Percentiles rank a stretch among this genome's conserved stretches.
phyloP scores from a whole-genome alignment of 2,888 invertebrate genomes.

The Temnothorax rugatulus region DNA sequence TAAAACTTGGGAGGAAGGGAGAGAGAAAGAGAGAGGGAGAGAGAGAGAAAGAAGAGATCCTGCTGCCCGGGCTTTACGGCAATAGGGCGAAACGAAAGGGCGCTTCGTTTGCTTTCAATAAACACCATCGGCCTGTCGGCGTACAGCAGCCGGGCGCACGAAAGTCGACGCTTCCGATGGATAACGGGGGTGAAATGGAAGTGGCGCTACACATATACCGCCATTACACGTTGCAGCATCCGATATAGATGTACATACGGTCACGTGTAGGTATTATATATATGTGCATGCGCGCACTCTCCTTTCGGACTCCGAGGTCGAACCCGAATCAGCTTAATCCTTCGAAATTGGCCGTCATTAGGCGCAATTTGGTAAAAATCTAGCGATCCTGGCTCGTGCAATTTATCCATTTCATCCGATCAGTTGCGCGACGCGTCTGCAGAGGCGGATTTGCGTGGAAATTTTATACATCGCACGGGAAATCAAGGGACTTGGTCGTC shows the following conservation, averaged over 20 bases:
- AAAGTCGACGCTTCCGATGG: constrained; percentile 52
- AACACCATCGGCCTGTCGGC: constrained; percentile 47
- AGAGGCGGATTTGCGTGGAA: neutral
- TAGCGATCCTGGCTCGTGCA: neutral
- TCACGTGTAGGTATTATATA: neutral
- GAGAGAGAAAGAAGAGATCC: neutral
- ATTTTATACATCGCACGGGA: neutral
- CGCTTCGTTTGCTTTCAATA: constrained; percentile 52
- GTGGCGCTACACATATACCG: constrained; percentile 21
- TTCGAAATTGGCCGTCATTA: constrained; percentile 27
- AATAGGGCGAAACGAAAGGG: constrained; percentile 34
- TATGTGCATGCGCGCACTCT: neutral
- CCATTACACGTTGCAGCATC: constrained; percentile 24
- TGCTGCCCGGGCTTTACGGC: neutral
- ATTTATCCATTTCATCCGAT: constrained; percentile 3
- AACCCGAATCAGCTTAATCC: constrained; percentile 13
- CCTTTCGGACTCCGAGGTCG: constrained; percentile 10
- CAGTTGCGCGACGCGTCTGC: neutral
- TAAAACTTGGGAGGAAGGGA: constrained; percentile 5
- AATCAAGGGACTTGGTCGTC: neutral
- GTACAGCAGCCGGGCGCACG: constrained; percentile 25
- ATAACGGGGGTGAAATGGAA: constrained; percentile 41
- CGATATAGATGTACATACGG: neutral
- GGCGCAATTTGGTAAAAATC: neutral
- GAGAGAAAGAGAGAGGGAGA: constrained; percentile 2